Evolutionary conservation across 2,113 vertebrate species (phyloP).

Genomic region (Hystrix brachyura): DNA sequence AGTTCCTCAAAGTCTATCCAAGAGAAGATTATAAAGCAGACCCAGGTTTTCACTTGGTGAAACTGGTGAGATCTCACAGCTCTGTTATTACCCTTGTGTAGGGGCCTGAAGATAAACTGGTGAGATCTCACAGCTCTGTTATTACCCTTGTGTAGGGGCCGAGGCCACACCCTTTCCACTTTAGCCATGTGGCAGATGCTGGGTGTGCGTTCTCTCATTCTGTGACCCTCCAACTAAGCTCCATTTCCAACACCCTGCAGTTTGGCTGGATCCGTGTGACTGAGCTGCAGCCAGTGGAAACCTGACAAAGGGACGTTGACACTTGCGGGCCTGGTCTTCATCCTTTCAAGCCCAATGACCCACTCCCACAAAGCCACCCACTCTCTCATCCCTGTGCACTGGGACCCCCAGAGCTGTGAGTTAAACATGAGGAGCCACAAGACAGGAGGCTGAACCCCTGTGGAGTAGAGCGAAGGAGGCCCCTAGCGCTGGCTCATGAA

Average conservation of each 20-base stretch:
- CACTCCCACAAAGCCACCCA: background rate
- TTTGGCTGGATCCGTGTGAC: background rate
- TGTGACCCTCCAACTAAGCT: background rate
- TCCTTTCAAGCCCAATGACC: background rate
- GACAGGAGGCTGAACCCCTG: too few species aligned
- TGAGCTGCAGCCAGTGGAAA: background rate
- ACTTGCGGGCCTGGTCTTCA: background rate
- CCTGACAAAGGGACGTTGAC: background rate
- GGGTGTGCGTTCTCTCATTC: background rate
- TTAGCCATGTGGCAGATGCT: background rate
- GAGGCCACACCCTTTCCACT: background rate
- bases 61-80: background rate
- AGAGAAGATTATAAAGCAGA: background rate
- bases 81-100: background rate
- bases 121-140: background rate
- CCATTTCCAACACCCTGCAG: background rate
- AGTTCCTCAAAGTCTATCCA: too few species aligned
- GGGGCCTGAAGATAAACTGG: background rate
- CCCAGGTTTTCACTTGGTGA: background rate
- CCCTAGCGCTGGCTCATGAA: background rate
- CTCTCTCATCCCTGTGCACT: background rate
- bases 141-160: too few species aligned
- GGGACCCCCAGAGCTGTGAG: background rate
- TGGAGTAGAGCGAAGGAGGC: background rate
- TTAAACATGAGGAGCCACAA: background rate